A percentile compares a stretch with the other conserved stretches of the same genome.
Evolutionary conservation across 2,113 vertebrate genomes (phyloP).

Genomic region (Cebidichthys violaceus): DNA sequence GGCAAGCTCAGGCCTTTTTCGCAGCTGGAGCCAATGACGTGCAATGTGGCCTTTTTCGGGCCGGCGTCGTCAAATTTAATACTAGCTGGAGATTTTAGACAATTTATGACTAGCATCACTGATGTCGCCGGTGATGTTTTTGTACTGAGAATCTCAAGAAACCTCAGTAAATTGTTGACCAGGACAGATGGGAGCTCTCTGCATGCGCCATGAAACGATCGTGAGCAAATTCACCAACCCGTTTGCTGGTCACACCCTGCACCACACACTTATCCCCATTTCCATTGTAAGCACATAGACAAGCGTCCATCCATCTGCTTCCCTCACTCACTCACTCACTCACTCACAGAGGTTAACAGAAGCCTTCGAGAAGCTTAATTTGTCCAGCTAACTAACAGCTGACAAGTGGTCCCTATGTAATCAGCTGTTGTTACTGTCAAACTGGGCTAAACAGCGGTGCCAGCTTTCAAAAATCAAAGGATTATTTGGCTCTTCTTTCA

Average conservation of each 20-base stretch:
- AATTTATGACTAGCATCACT: conserved; percentile 26
- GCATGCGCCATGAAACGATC: not conserved
- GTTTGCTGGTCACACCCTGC: not conserved
- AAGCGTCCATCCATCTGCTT: not conserved
- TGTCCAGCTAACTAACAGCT: conserved; percentile 1
- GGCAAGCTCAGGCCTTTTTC: conserved; percentile 45
- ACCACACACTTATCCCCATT: not conserved
- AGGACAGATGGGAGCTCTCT: not conserved
- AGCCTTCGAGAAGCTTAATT: conserved; percentile 9
- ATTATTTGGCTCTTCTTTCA: conserved; percentile 47
- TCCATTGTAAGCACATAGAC: not conserved
- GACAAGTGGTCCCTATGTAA: conserved; percentile 20
- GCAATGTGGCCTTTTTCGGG: conserved; percentile 38
- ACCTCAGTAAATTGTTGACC: not conserved
- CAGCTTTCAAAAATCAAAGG: conserved; percentile 60
- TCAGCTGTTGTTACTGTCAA: conserved; percentile 47
- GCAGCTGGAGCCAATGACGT: conserved; percentile 38
- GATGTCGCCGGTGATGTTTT: conserved; percentile 18
- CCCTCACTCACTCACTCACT: not conserved
- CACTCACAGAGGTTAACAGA: conserved; percentile 32
- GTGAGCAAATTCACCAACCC: not conserved
- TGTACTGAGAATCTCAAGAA: not conserved
- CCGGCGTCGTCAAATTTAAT: conserved; percentile 38
- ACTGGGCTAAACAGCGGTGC: conserved; percentile 17
- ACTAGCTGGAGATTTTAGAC: conserved; percentile 25